These are phyloP conservation scores for Phrynosoma platyrhinos DNA, from an alignment of 2,113 vertebrate species.

Conservation along the genomic window DNA sequence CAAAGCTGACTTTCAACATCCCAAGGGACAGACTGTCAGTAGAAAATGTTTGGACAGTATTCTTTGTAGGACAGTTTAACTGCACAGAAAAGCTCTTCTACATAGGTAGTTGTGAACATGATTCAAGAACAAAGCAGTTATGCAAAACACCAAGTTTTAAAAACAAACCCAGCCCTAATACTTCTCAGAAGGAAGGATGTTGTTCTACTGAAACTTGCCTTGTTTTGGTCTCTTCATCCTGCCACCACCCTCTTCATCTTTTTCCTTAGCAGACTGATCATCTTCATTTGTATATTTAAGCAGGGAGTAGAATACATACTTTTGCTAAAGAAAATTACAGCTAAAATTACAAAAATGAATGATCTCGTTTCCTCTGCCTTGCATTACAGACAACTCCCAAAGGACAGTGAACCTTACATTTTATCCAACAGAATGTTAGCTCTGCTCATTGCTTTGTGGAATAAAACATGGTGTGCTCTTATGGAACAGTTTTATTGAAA, in stretches of 20 bases:
- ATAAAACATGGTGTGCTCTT: background rate
- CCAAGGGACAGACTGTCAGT: too few relatives aligned
- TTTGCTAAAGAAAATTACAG: slow-evolving; percentile 17
- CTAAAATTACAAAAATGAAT: background rate
- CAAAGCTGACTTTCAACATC: background rate
- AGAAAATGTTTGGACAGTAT: background rate
- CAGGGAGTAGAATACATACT: slow-evolving; percentile 18
- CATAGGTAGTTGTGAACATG: slow-evolving; percentile 26
- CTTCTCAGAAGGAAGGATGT: slow-evolving; percentile 63
- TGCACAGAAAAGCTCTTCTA: background rate
- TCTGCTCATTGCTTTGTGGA: background rate
- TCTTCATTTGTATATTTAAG: background rate
- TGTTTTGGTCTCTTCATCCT: slow-evolving; percentile 9
- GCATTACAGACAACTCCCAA: background rate
- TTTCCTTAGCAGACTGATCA: background rate
- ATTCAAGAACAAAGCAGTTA: background rate
- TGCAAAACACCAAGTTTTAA: slow-evolving; percentile 37
- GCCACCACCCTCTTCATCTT: slow-evolving; percentile 17
- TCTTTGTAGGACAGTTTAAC: background rate
- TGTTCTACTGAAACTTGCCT: slow-evolving; percentile 33
- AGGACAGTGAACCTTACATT: background rate
- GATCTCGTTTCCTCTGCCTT: slow-evolving; percentile 8
- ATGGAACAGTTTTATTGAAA: background rate
- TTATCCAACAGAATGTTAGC: background rate
- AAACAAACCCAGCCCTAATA: slow-evolving; percentile 7